A percentile compares a stretch with the other conserved stretches of the same genome.
phyloP scores from a whole-genome alignment of 2,797 vertebrate species.

The Spondyliosoma cantharus region DNA sequence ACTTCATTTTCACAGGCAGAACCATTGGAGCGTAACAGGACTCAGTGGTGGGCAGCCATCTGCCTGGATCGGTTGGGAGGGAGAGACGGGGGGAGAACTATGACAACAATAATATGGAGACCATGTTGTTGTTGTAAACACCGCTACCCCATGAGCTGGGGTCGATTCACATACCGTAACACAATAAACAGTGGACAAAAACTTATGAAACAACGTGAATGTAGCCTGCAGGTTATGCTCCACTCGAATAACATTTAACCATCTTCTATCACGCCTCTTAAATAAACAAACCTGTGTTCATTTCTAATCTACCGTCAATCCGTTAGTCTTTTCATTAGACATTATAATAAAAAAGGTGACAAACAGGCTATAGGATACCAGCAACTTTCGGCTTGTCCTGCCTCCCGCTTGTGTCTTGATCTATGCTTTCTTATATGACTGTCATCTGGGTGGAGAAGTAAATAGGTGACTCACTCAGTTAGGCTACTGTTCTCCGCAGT shows the following conservation, averaged over 20 bases:
- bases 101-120: no score
- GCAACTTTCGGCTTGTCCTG: not conserved
- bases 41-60: no score
- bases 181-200: not conserved
- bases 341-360: not conserved
- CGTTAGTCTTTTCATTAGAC: not conserved
- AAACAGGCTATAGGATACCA: not conserved
- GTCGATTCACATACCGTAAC: not conserved
- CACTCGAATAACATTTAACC: not conserved
- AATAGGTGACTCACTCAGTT: not conserved
- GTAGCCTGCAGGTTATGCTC: not conserved
- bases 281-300: not conserved
- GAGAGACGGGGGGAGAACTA: no score
- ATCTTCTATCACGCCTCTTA: not conserved
- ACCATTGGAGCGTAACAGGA: no score
- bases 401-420: not conserved
- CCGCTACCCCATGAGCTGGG: not conserved
- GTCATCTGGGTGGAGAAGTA: not conserved
- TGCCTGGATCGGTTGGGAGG: no score
- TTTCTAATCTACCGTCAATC: not conserved
- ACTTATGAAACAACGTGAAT: not conserved
- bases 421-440: not conserved
- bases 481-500: not conserved
- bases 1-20: no score
- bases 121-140: not conserved